Evolutionary conservation across 2,113 vertebrate species (phyloP), one percentile per base, ranked within the genome.

Genomic region (Oreochromis spilurus): DNA sequence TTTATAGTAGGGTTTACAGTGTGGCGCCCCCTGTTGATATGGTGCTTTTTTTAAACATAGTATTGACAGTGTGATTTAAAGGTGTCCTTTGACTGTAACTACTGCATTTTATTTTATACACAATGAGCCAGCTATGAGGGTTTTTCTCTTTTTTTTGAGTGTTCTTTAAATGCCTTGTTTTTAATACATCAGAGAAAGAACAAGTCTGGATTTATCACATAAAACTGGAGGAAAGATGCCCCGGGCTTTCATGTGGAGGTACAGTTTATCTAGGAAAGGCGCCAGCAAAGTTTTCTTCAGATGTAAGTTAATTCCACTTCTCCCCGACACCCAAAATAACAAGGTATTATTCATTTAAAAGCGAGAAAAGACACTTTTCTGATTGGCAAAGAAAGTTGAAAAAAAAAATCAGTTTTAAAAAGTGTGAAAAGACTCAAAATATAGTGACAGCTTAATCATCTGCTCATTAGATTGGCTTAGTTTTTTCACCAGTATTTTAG

Each of bases 21-120:
- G 82, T 90, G 85, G 90, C 83, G 50, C 93, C 94, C 92, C 91
- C 91, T 93, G 80, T 93, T 90, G 91, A 92, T 85, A 87, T 4
- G 60, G 38, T 79, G 58, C 17, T 82, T 80, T 50, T 60, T 82
- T 14, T 31, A 8, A 12, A 17, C 14, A 34, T 6, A 80, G 48
- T 75, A 85, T 58, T 85, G 65, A 87, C 65, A 43, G 19, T 14
- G 1, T 65, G 78, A 78, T 87, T 88, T 81, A 91, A 38, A 57
- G 17, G 16, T 16, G 60, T 62, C 19, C 50, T 83, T 77, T 77
- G 10, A 62, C 12, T 9, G 38, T 52, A 86, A 72, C 84, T 43
- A 52, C 26, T n/a, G 9, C 2, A 9, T 62, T 82, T 62, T 57
- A 21, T 26, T 17, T n/a, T 53, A 21, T 19, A 16, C 5, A 36